These are phyloP conservation scores for Hyperoplus lanceolatus DNA, from an alignment of 2,797 vertebrate species.

Conservation along the genomic window DNA sequence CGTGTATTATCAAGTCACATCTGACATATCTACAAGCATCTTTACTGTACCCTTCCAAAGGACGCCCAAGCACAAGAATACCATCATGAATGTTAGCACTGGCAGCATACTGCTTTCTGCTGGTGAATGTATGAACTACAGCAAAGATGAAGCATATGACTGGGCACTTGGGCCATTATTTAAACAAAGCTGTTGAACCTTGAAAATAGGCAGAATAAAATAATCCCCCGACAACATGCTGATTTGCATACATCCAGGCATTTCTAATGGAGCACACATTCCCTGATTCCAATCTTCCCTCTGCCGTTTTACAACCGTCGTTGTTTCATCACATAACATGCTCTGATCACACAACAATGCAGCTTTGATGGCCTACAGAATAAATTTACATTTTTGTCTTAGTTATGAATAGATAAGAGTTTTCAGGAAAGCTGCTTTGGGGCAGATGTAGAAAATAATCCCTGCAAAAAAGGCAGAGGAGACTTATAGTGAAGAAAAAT, in stretches of 20 bases:
- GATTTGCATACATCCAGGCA: slow-evolving; percentile 1
- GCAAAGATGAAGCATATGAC: not conserved
- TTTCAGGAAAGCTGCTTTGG: slow-evolving; percentile 24
- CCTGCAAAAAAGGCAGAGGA: slow-evolving; percentile 17
- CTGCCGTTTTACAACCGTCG: not conserved
- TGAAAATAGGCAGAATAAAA: not conserved
- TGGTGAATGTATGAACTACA: slow-evolving; percentile 38
- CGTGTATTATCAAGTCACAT: too few species aligned
- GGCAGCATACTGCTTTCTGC: slow-evolving; percentile 45
- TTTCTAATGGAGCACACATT: not conserved
- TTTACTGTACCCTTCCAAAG: not conserved
- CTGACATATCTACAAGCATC: not conserved
- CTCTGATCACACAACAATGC: slow-evolving; percentile 2
- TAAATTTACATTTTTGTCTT: slow-evolving; percentile 34
- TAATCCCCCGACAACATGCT: not conserved
- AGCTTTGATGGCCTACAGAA: slow-evolving; percentile 20
- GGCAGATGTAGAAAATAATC: slow-evolving; percentile 4
- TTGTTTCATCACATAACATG: not conserved
- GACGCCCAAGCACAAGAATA: not conserved
- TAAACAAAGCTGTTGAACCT: not conserved
- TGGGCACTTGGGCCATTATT: not conserved
- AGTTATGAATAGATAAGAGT: slow-evolving; percentile 30
- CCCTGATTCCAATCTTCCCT: not conserved
- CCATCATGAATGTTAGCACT: not conserved
- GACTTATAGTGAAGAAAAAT: not conserved